A percentile compares a stretch with the other conserved stretches of the same genome.
Conservation (phyloP, 2,888 invertebrate species). For the Dryobotodes eremita region DNA sequence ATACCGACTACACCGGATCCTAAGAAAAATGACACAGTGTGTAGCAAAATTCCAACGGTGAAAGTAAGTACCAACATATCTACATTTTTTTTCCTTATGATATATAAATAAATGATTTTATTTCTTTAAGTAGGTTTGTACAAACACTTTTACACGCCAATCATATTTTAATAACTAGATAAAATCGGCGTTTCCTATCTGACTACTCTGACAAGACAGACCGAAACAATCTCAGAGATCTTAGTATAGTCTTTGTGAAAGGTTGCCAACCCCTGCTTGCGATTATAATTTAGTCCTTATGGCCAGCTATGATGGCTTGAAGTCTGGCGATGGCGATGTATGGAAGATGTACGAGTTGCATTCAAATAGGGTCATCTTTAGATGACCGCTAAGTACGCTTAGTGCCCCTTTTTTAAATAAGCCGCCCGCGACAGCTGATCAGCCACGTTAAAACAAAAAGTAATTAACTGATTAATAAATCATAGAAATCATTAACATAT, state of each 20-base stretch:
- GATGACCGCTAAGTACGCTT: neutral
- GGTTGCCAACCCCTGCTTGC: neutral
- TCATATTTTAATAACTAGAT: too few relatives aligned
- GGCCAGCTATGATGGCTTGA: neutral
- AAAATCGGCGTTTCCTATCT: too few relatives aligned
- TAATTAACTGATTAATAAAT: neutral
- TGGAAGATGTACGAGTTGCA: neutral
- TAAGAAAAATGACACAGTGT: rapidly evolving
- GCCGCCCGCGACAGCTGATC: neutral
- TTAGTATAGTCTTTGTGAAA: neutral
- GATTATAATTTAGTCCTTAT: neutral
- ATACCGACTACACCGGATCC: rapidly evolving
- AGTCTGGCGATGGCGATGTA: neutral
- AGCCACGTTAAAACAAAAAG: neutral
- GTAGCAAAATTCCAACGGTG: rapidly evolving
- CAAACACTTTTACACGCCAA: too few relatives aligned
- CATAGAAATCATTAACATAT: neutral
- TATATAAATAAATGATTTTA: too few relatives aligned
- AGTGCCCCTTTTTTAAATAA: neutral
- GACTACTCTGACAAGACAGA: too few relatives aligned
- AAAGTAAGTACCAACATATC: neutral
- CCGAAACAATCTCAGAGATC: too few relatives aligned
- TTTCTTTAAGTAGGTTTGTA: too few relatives aligned
- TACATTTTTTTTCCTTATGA: neutral
- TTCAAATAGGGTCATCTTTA: neutral